These are phyloP conservation scores for Porites cylindrica DNA, from an alignment of 92 coral and sea anemone genomes.

Conservation along the genomic window DNA sequence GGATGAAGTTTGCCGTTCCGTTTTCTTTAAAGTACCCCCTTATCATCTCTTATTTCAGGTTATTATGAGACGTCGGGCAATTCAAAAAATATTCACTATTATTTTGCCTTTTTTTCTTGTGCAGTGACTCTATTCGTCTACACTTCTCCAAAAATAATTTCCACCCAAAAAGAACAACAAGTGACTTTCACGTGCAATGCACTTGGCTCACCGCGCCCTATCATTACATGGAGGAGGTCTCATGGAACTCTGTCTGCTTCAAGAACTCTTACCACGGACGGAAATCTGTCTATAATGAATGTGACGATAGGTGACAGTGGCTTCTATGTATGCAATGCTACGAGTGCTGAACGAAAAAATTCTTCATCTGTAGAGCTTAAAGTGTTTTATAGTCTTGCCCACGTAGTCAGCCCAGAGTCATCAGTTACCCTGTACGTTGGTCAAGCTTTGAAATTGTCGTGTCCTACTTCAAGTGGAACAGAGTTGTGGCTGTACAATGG, in stretches of 20 bases:
- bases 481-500: conserved; percentile 25
- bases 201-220: background rate
- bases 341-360: conserved; percentile 8
- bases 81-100: background rate
- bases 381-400: background rate
- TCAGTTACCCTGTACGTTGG: background rate
- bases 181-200: conserved; percentile 23
- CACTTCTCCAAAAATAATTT: background rate
- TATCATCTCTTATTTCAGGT: no score
- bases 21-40: no score
- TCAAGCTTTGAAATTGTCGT: conserved; percentile 10
- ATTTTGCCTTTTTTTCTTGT: background rate
- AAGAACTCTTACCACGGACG: background rate
- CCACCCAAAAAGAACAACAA: background rate
- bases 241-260: conserved; percentile 9
- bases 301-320: conserved; percentile 33
- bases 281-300: conserved; percentile 20
- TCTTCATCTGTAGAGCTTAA: conserved; percentile 8
- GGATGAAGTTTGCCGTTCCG: no score
- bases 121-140: background rate
- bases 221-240: conserved; percentile 11
- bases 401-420: background rate
- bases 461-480: conserved; percentile 11
- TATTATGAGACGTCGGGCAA: no score
- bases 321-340: conserved; percentile 40